phyloP scores from a whole-genome alignment of 2,797 vertebrate species.

The Manis crassicaudata region DNA sequence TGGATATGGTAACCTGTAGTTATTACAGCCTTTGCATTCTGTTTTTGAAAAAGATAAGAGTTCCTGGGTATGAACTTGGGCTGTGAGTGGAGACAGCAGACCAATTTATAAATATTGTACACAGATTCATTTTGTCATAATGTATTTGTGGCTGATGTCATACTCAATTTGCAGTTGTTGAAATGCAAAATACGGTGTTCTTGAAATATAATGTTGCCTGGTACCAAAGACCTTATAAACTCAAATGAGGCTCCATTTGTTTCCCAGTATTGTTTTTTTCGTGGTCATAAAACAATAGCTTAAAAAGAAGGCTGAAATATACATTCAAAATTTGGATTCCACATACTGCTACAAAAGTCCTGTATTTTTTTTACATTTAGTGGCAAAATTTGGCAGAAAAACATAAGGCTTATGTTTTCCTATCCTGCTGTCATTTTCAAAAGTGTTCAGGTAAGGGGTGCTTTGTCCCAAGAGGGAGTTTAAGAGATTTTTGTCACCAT shows the following conservation, averaged over 20 bases:
- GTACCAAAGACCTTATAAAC: not conserved
- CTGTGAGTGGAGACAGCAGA: not conserved
- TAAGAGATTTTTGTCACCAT: not conserved
- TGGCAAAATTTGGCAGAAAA: conserved; percentile 20
- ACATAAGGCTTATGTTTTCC: not conserved
- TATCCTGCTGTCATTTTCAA: not conserved
- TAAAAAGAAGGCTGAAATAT: not conserved
- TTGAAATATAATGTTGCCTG: not conserved
- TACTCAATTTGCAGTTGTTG: conserved; percentile 17
- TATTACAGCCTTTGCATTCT: not conserved
- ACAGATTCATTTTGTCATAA: not conserved
- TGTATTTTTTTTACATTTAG: not conserved
- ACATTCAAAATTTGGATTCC: not conserved
- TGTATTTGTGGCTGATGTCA: conserved; percentile 22
- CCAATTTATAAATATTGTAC: not conserved
- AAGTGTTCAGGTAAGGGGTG: not conserved
- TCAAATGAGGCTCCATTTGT: not conserved
- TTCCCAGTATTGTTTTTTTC: not conserved
- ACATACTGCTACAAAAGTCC: not conserved
- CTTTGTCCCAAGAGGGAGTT: not conserved
- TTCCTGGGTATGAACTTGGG: not conserved
- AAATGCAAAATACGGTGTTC: not conserved
- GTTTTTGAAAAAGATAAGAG: not conserved
- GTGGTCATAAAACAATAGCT: not conserved
- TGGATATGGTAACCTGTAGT: not conserved